Evolutionary conservation across 2,888 invertebrate species (phyloP).

Genomic region (Spialia ferax): DNA sequence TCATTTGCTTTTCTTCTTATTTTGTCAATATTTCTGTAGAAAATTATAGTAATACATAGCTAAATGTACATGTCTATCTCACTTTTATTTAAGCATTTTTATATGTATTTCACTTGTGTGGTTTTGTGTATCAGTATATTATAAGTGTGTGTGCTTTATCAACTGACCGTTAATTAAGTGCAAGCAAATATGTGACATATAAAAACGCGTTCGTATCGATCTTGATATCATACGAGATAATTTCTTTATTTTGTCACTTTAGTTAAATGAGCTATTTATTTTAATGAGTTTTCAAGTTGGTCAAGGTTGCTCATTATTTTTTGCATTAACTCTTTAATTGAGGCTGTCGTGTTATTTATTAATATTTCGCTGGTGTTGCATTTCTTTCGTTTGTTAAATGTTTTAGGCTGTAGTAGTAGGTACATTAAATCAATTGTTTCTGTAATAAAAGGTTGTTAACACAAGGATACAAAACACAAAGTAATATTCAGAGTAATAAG

Average conservation of each 20-base stretch:
- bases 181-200: neutral
- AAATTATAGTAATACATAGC: no score
- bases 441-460: no score
- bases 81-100: neutral
- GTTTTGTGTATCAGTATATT: neutral
- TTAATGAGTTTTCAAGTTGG: conserved; percentile 32
- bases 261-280: conserved; percentile 31
- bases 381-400: neutral
- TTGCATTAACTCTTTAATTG: conserved; percentile 21
- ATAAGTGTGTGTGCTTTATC: neutral
- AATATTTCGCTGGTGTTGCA: neutral
- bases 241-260: conserved; percentile 34
- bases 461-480: no score
- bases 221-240: conserved; percentile 8
- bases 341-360: conserved; percentile 14
- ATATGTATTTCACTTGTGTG: neutral
- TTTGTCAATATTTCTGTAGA: no score
- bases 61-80: no score
- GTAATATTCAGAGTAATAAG: no score
- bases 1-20: neutral
- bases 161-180: neutral
- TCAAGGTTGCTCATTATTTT: conserved; percentile 34
- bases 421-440: no score
- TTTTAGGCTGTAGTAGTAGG: neutral
- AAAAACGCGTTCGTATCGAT: neutral